phyloP scores from a whole-genome alignment of 2,113 vertebrate genomes.

The Buteo buteo region DNA sequence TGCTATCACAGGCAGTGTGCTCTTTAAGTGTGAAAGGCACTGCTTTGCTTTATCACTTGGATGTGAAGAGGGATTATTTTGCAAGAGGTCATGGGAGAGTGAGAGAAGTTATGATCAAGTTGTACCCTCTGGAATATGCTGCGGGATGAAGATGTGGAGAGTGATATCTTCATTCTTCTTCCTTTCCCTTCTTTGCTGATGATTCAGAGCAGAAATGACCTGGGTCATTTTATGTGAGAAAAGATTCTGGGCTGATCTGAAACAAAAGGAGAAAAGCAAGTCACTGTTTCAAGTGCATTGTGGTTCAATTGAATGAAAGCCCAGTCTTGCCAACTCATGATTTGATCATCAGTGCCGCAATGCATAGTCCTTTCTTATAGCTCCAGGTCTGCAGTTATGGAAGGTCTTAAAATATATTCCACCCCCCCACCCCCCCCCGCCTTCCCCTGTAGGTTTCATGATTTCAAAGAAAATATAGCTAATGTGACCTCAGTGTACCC shows the following conservation, averaged over 20 bases:
- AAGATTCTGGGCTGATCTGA: constrained; percentile 35
- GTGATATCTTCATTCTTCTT: constrained; percentile 15
- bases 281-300: constrained; percentile 4
- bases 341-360: constrained; percentile 34
- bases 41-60: constrained; percentile 44
- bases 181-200: constrained; percentile 34
- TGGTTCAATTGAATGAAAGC: constrained; percentile 48
- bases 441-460: neutral
- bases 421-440: too few species aligned
- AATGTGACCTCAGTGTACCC: neutral
- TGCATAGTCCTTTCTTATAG: constrained; percentile 13
- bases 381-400: constrained; percentile 9
- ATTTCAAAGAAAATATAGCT: constrained; percentile 31
- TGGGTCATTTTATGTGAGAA: constrained; percentile 35
- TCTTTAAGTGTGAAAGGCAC: constrained; percentile 28
- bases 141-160: neutral
- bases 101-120: constrained; percentile 6
- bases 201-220: constrained; percentile 60
- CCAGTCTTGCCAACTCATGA: constrained; percentile 48
- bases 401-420: constrained; percentile 1
- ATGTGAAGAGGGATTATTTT: constrained; percentile 45
- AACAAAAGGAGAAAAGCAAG: constrained; percentile 39
- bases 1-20: neutral
- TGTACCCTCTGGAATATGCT: constrained; percentile 15
- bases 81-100: constrained; percentile 66